Percentiles rank a stretch among this genome's conserved stretches.
phyloP scores from a whole-genome alignment of 2,797 vertebrate genomes.

The Staurois parvus region DNA sequence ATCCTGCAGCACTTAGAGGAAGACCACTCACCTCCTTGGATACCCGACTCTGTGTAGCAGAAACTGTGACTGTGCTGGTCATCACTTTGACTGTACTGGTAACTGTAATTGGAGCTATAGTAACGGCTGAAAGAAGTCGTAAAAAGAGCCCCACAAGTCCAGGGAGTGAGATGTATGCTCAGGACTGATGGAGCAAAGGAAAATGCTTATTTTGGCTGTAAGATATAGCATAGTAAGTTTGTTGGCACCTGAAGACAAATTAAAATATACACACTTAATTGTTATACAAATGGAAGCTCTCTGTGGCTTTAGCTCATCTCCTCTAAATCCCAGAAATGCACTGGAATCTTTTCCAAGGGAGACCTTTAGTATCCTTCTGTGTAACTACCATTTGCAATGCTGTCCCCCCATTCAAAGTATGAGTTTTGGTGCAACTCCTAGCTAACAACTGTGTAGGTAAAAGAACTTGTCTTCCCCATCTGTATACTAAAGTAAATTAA shows the following conservation, averaged over 20 bases:
- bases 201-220: too few species aligned
- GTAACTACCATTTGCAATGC: too few species aligned
- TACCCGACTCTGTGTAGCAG: constrained; percentile 79
- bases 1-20: constrained; percentile 69
- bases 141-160: constrained; percentile 79
- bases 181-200: constrained; percentile 64
- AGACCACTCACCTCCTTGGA: constrained; percentile 75
- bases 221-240: too few species aligned
- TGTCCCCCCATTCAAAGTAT: too few species aligned
- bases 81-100: constrained; percentile 81
- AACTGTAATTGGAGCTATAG: constrained; percentile 81
- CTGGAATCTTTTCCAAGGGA: background rate
- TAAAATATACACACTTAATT: too few species aligned
- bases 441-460: too few species aligned
- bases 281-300: too few species aligned
- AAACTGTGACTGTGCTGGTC: constrained; percentile 84
- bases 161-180: constrained; percentile 73
- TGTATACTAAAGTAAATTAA: too few species aligned
- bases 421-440: too few species aligned
- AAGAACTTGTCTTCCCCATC: too few species aligned
- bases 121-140: constrained; percentile 82
- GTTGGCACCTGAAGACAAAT: too few species aligned
- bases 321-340: background rate
- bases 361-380: background rate
- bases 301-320: too few species aligned